Evolutionary conservation across 2,888 invertebrate species (phyloP), one percentile per base, ranked within the genome.

Genomic region (Pheosia tremula): DNA sequence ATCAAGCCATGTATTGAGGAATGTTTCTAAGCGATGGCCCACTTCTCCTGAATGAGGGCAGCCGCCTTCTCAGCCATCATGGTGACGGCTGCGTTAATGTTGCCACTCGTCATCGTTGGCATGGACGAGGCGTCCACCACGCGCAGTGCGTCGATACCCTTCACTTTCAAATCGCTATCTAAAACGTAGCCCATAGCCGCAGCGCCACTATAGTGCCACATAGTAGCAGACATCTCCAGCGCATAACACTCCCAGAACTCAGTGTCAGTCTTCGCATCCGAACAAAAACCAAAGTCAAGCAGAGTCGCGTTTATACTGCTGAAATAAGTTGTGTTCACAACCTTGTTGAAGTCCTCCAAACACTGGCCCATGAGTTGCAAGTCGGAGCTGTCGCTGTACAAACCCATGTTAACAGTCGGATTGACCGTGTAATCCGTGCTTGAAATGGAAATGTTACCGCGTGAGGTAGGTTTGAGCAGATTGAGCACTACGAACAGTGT

Each of bases 161-260:
- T 66, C 1, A 80, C 81, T 3, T 37, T 37, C 39, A 75, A 6
- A 1, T 62, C 8, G 0, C 24, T 56, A 53, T 80, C 69, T 6
- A 77, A 60, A 0, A 80, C 81, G 6, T 8, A 36, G 0, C 80
- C 80, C 60, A 80, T 66, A 0, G 72, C 57, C 24, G 72, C 71
- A 5, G 78, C 74, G 5, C 79, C 74, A 8, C 58, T 24, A 39
- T 74, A 74, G 60, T 80, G 79, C 73, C 76, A 78, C 71, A 76
- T 67, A n/a, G 71, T 68, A 0, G 67, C 58, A 47, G 74, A 74
- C 73, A 74, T 67, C 4, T n/a, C 59, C 45, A 69, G 0, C 0
- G 63, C 63, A 50, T 79, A 77, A 53, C 81, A 80, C 4, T 67
- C 4, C 72, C 71, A 80, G 58, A 47, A 80, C 3, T 65, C 65